Evolutionary conservation across 1,140 invertebrate genomes (phyloP).

Genomic region (Euschistus heros): DNA sequence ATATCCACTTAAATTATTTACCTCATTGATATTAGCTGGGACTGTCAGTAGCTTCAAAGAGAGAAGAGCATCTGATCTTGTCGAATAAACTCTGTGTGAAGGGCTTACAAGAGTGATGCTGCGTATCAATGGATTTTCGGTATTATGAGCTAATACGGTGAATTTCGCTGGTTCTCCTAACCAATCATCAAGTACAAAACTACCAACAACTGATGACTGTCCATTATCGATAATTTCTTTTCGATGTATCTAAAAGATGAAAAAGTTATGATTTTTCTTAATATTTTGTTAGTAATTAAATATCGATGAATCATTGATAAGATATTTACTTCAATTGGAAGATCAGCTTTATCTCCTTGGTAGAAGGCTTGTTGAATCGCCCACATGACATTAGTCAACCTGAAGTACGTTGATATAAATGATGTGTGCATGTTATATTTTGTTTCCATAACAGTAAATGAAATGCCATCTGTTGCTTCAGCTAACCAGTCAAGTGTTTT

Average conservation of each 20-base stretch:
- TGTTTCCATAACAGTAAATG: slow-evolving; percentile 40
- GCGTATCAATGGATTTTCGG: slow-evolving; percentile 39
- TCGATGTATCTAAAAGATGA: slow-evolving; percentile 35
- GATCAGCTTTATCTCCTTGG: slow-evolving; percentile 38
- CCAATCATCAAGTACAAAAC: slow-evolving; percentile 39
- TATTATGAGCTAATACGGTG: slow-evolving; percentile 39
- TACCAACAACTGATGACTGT: slow-evolving; percentile 37
- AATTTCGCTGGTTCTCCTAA: slow-evolving; percentile 39
- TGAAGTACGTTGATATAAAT: slow-evolving; percentile 41
- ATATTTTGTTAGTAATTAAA: not conserved
- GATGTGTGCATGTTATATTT: slow-evolving; percentile 41
- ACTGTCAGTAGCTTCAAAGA: slow-evolving; percentile 41
- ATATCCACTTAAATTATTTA: slow-evolving; percentile 30
- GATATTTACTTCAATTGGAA: slow-evolving; percentile 41
- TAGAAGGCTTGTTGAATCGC: slow-evolving; percentile 39
- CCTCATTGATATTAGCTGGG: slow-evolving; percentile 41
- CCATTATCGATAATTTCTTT: slow-evolving; percentile 38
- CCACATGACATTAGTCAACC: slow-evolving; percentile 40
- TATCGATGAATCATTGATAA: not conserved
- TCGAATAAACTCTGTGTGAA: slow-evolving; percentile 36
- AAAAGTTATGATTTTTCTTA: too few relatives aligned
- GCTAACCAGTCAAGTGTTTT: slow-evolving; percentile 38
- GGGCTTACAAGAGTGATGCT: slow-evolving; percentile 38
- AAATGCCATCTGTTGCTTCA: slow-evolving; percentile 36
- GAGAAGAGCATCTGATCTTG: slow-evolving; percentile 37